A percentile compares a stretch with the other conserved stretches of the same genome.
These are phyloP conservation scores for Acinonyx jubatus DNA, from an alignment of 2,113 vertebrate genomes.

Conservation along the genomic window DNA sequence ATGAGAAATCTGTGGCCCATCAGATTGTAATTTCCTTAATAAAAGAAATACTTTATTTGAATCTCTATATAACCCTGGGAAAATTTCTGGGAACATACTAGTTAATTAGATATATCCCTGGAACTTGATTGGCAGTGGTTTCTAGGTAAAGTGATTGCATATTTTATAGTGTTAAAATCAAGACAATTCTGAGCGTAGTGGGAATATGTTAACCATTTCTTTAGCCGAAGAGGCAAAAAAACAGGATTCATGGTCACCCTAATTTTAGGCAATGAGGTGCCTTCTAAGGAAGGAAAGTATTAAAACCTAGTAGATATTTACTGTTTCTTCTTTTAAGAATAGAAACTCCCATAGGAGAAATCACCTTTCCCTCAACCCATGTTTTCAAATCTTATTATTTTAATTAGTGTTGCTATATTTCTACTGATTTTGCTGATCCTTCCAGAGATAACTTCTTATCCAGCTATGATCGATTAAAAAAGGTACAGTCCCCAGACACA, in stretches of 20 bases:
- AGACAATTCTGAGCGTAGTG: background rate
- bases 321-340: background rate
- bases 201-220: background rate
- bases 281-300: background rate
- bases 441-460: background rate
- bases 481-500: background rate
- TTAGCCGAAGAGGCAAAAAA: background rate
- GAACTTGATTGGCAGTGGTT: background rate
- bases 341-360: background rate
- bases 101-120: background rate
- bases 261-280: background rate
- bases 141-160: background rate
- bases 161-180: background rate
- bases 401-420: background rate
- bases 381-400: background rate
- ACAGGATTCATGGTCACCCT: background rate
- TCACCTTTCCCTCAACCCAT: background rate
- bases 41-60: background rate
- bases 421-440: background rate
- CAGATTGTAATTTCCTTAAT: background rate
- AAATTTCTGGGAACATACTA: background rate
- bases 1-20: background rate
- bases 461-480: background rate
- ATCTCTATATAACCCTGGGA: background rate
- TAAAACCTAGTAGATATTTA: background rate